phyloP scores from a whole-genome alignment of 2,888 invertebrate genomes.

The Rhabditoides inermis region DNA sequence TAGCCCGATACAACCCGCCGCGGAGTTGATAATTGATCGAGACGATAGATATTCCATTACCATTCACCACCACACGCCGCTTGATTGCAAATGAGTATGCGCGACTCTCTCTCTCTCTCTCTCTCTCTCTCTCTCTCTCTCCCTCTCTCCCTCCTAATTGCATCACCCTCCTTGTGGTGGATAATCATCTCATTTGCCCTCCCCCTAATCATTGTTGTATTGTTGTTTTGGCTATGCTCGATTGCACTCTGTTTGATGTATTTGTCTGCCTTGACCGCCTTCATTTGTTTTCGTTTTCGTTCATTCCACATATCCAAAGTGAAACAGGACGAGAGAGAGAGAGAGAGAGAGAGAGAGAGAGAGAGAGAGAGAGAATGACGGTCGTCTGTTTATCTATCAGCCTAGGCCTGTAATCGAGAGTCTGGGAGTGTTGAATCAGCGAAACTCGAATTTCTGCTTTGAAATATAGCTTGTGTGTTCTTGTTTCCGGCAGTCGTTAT shows the following conservation, averaged over 20 bases:
- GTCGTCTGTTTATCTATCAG: no score
- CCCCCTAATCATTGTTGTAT: not conserved
- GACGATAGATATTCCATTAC: not conserved
- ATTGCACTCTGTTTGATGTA: no score
- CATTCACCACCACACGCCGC: no score
- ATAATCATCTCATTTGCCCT: not conserved
- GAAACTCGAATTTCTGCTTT: slow-evolving; percentile 1
- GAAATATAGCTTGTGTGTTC: no score
- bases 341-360: no score
- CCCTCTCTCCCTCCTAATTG: not conserved
- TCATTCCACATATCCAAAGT: no score
- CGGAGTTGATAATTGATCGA: not conserved
- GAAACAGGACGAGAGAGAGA: not conserved
- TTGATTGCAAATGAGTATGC: no score
- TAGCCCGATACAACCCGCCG: not conserved
- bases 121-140: not conserved
- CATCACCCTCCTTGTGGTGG: not conserved
- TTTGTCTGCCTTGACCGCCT: not conserved
- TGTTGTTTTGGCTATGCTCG: not conserved
- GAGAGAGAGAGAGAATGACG: no score
- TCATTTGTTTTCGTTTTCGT: not conserved
- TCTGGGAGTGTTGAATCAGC: not conserved
- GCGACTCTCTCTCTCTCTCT: not conserved
- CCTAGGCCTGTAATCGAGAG: no score
- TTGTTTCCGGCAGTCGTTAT: no score